Percentiles rank a stretch among this genome's conserved stretches.
These are phyloP conservation scores for human DNA, from an alignment of 2,113 vertebrate species.

Conservation along the genomic window DNA sequence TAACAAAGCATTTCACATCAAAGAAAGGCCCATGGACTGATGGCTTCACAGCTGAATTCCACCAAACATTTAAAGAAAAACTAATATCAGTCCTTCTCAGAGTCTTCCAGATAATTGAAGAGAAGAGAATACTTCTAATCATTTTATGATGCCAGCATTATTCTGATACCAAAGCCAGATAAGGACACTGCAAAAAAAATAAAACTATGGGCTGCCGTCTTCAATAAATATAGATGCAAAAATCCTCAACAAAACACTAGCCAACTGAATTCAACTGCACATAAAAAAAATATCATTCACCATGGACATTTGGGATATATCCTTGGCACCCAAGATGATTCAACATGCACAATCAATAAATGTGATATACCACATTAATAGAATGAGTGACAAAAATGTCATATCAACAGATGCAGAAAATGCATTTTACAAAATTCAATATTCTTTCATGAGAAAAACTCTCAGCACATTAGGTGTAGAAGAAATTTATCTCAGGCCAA, in stretches of 20 bases:
- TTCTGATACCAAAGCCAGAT: neutral
- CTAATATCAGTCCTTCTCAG: neutral
- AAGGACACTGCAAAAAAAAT: neutral
- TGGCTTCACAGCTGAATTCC: neutral
- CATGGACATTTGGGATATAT: neutral
- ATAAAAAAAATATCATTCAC: neutral
- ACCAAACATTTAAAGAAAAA: neutral
- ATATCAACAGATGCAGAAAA: neutral
- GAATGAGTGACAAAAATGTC: neutral
- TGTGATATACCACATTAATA: neutral
- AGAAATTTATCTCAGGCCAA: neutral
- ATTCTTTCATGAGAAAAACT: neutral
- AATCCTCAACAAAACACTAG: neutral
- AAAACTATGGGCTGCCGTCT: neutral
- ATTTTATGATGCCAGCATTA: neutral
- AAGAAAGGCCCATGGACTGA: neutral
- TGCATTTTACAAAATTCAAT: neutral
- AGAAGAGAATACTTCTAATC: neutral
- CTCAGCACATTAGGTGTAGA: neutral
- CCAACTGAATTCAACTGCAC: neutral
- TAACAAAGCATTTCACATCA: neutral
- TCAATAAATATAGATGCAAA: neutral
- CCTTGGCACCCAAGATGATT: neutral
- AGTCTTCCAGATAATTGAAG: neutral
- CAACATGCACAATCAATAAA: neutral